These are phyloP conservation scores for Rhea americana DNA, from an alignment of 2,113 vertebrate genomes.

Conservation along the genomic window DNA sequence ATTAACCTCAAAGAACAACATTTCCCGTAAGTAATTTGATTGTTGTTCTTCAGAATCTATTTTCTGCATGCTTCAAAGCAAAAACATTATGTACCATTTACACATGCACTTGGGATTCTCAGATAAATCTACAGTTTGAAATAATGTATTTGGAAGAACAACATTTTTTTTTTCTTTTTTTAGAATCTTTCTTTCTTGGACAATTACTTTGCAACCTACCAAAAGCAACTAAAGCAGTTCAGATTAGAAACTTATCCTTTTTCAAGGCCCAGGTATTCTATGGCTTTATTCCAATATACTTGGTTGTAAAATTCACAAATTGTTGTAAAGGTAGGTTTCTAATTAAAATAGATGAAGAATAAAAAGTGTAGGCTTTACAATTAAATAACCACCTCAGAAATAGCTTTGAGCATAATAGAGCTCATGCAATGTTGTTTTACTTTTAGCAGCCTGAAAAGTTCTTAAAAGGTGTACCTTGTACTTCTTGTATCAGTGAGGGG, in stretches of 20 bases:
- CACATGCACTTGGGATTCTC: neutral
- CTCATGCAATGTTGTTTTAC: neutral
- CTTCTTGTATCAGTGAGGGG: neutral
- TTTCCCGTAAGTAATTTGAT: neutral
- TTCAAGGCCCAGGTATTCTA: neutral
- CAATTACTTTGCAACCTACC: neutral
- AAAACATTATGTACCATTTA: neutral
- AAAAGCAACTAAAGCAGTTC: neutral
- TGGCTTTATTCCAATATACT: neutral
- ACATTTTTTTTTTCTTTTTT: neutral
- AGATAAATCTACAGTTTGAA: neutral
- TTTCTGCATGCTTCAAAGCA: slow-evolving; percentile 21
- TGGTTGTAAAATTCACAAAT: neutral
- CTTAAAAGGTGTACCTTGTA: neutral
- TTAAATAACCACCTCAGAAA: neutral
- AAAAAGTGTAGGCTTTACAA: neutral
- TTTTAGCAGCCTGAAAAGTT: neutral
- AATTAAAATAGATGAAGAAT: neutral
- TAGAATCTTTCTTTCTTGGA: neutral
- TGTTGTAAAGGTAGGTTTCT: neutral
- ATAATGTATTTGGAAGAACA: neutral
- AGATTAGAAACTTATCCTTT: neutral
- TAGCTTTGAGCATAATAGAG: neutral
- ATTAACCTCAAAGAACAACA: slow-evolving; percentile 18
- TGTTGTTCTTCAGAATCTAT: neutral